phyloP scores from a whole-genome alignment of 2,888 invertebrate species.

The Agapostemon virescens region DNA sequence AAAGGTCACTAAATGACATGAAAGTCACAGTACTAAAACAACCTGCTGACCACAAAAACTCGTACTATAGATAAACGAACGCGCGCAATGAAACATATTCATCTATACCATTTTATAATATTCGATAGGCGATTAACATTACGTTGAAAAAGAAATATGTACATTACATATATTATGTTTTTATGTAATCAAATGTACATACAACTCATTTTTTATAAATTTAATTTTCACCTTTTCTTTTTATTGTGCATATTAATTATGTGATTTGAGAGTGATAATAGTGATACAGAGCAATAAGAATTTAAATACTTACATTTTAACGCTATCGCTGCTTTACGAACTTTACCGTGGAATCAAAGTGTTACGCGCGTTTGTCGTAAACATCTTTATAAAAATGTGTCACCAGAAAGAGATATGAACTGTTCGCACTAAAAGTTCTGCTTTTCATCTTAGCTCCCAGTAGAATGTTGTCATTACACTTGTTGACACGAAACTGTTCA shows the following conservation, averaged over 20 bases:
- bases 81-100: conserved; percentile 48
- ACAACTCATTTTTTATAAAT: conserved; percentile 39
- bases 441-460: conserved; percentile 35
- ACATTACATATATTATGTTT: conserved; percentile 50
- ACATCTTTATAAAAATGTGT: conserved; percentile 27
- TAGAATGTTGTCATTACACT: conserved; percentile 49
- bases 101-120: conserved; percentile 53
- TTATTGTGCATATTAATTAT: conserved; percentile 20
- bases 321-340: conserved; percentile 19
- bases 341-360: conserved; percentile 22
- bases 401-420: neutral
- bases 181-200: conserved; percentile 59
- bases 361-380: conserved; percentile 20
- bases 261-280: conserved; percentile 42
- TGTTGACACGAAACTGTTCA: conserved; percentile 25
- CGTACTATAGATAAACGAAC: conserved; percentile 37
- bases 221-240: conserved; percentile 41
- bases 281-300: conserved; percentile 54
- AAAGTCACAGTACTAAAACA: conserved; percentile 40
- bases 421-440: conserved; percentile 24
- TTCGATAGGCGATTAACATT: conserved; percentile 52
- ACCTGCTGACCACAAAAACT: conserved; percentile 39
- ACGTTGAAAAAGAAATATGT: conserved; percentile 48
- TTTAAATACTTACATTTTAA: conserved; percentile 39
- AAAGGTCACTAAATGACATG: conserved; percentile 19